Conservation (phyloP, 2,888 invertebrate genomes). For the Chironomus tentans region DNA sequence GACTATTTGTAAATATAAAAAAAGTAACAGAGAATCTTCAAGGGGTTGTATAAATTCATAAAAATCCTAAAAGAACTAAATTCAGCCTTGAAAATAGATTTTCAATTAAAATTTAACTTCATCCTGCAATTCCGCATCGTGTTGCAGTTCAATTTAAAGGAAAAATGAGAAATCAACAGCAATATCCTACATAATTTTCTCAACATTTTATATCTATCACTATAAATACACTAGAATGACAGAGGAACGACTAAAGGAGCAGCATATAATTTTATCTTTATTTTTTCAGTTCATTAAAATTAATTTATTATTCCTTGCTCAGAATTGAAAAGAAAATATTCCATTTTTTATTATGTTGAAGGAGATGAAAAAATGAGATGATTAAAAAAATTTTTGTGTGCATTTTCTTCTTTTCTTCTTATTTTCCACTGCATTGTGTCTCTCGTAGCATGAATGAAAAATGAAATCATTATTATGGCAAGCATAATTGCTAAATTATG, state of each 20-base stretch:
- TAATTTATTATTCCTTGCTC: constrained; percentile 23
- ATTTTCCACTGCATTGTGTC: background rate
- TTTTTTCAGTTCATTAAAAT: constrained; percentile 27
- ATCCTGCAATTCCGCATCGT: no score
- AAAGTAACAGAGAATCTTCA: no score
- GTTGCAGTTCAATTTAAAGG: no score
- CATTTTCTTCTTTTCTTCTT: background rate
- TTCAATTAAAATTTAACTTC: no score
- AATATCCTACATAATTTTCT: no score
- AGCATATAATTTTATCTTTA: constrained; percentile 17
- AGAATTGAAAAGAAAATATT: constrained; percentile 17
- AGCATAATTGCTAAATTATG: constrained; percentile 13
- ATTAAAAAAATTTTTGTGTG: constrained; percentile 12
- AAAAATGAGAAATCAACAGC: no score
- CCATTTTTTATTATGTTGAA: background rate
- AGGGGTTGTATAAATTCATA: no score
- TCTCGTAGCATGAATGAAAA: background rate
- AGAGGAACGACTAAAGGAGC: background rate
- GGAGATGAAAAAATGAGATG: background rate
- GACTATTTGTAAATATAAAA: no score
- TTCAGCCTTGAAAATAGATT: no score
- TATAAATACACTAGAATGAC: no score
- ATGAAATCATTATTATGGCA: constrained; percentile 15
- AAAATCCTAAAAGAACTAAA: no score
- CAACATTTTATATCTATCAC: no score